phyloP scores from a whole-genome alignment of 2,888 invertebrate species.

The Pyrrhia umbra region DNA sequence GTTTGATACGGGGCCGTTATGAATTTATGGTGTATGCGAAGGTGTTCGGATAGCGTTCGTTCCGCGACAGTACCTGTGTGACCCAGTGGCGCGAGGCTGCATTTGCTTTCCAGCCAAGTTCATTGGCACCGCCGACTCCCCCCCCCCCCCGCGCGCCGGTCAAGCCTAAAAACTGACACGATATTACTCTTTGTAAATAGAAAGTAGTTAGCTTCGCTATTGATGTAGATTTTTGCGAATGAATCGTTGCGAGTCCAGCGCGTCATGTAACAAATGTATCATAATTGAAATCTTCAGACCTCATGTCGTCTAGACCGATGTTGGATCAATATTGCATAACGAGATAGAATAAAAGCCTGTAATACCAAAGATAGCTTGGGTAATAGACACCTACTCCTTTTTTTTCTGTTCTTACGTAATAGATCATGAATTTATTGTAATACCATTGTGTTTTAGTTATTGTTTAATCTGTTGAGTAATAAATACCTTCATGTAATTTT shows the following conservation, averaged over 20 bases:
- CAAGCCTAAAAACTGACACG: constrained; percentile 82
- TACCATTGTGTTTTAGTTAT: constrained; percentile 16
- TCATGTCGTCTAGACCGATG: constrained; percentile 47
- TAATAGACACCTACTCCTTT: constrained; percentile 41
- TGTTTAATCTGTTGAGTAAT: constrained; percentile 26
- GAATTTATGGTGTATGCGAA: constrained; percentile 70
- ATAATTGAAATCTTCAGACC: constrained; percentile 61
- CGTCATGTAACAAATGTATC: constrained; percentile 58
- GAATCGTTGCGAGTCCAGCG: constrained; percentile 51
- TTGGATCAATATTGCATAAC: constrained; percentile 56
- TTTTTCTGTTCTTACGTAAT: constrained; percentile 35
- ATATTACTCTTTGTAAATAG: constrained; percentile 83
- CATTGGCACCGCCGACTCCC: constrained; percentile 79
- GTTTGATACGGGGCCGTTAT: constrained; percentile 65
- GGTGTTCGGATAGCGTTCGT: constrained; percentile 74
- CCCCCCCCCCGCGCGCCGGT: constrained; percentile 64
- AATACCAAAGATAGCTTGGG: constrained; percentile 27
- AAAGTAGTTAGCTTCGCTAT: constrained; percentile 81
- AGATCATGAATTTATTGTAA: constrained; percentile 20
- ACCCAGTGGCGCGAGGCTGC: constrained; percentile 82
- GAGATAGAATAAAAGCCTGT: constrained; percentile 33
- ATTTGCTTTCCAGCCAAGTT: constrained; percentile 87
- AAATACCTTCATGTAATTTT: constrained; percentile 3
- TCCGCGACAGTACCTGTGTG: constrained; percentile 79
- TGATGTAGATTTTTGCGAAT: constrained; percentile 77